Conservation (phyloP, 2,797 vertebrate genomes). For the Novumbra hubbsi region DNA sequence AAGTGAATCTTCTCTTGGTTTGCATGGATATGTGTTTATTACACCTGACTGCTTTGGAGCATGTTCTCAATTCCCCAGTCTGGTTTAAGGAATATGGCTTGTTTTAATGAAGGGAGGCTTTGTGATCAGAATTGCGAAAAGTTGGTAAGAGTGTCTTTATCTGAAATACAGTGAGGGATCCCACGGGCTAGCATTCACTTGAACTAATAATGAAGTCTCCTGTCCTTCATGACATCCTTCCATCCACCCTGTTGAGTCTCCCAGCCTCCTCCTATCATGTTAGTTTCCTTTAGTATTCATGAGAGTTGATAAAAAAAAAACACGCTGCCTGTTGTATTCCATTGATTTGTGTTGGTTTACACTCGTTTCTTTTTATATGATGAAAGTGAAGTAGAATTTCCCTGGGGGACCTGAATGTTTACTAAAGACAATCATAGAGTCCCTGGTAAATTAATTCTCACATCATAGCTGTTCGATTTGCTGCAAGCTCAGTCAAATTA, state of each 20-base stretch:
- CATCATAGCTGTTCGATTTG: conserved; percentile 39
- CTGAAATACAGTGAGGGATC: background rate
- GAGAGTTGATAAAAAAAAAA: conserved; percentile 29
- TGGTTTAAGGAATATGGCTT: background rate
- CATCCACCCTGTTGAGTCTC: background rate
- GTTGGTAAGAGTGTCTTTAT: background rate
- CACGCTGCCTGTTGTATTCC: conserved; percentile 3
- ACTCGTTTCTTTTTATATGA: conserved; percentile 37
- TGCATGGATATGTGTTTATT: background rate
- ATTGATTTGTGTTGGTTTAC: conserved; percentile 48
- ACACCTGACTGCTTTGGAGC: background rate
- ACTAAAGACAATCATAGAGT: conserved; percentile 31
- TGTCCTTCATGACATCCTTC: background rate
- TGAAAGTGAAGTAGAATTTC: conserved; percentile 32
- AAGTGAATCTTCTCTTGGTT: background rate
- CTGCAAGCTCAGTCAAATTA: conserved; percentile 28
- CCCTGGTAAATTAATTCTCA: conserved; percentile 36
- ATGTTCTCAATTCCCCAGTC: background rate
- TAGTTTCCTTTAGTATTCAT: conserved; percentile 44
- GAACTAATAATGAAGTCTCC: background rate
- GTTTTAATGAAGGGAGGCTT: background rate
- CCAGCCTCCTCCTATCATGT: conserved; percentile 15
- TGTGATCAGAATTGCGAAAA: background rate
- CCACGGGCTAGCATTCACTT: background rate
- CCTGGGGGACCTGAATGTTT: conserved; percentile 24